Base-by-base conservation (phyloP, 2,888 invertebrate species). In the Arctia plantaginis region DNA sequence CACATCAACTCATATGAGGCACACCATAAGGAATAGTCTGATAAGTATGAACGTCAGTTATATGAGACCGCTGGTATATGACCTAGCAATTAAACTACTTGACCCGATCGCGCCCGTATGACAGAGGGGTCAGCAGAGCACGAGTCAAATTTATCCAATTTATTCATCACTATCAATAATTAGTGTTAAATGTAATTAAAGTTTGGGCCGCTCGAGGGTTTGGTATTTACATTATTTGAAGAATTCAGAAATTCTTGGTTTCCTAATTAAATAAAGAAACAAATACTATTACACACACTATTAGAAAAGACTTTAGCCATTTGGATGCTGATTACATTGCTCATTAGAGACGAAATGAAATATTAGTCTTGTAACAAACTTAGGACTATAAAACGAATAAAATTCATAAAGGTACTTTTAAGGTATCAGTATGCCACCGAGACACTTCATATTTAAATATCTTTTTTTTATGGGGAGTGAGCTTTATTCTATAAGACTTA, bases 11-110 rank as follows among this genome's bases (percentile, higher is more conserved):
- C 20, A 47, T 20, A 18, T 44, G 18, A 18, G 44, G 44, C 13
- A 27, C 27, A n/a, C 13, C 10, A 6, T 62, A 62, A 20, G 20
- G 8, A 70, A 64, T 44, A 8, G 7, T 20, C 27, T n/a, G 30
- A 23, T 27, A 64, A 30, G 44, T 71, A 47, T 44, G 27, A 23
- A 44, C 68, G 65, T 51, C 30, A 68, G n/a, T 71, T 71, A 35
- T 27, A 68, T 64, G 59, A 66, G 69, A 74, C 64, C 47, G 39
- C 67, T 78, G 70, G 75, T 74, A 80, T 72, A 74, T 82, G 77
- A 79, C 72, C 80, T 72, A 64, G 89, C 90, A 93, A 93, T 93
- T 93, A 91, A 90, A 89, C 79, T 92, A 93, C 92, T 94, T 94
- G 92, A 94, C 93, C 93, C 87, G 85, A 66, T 76, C 80, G 83